Conservation (phyloP, 1,140 invertebrate species). For the Drosophila ironensis region DNA sequence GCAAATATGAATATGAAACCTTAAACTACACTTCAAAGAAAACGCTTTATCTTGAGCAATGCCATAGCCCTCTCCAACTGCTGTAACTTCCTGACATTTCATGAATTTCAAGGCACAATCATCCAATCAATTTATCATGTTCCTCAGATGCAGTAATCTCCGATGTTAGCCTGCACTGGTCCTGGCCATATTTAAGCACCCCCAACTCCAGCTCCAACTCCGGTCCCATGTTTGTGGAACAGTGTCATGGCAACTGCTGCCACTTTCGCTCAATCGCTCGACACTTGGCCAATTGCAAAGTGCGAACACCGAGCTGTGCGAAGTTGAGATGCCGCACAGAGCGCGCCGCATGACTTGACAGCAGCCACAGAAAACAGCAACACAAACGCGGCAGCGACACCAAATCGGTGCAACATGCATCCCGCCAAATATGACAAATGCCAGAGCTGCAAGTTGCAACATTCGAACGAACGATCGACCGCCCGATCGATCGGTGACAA, state of each 20-base stretch:
- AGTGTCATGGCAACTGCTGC: constrained; percentile 55
- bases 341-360: constrained; percentile 54
- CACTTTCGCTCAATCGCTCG: constrained; percentile 63
- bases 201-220: constrained; percentile 6
- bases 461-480: constrained; percentile 41
- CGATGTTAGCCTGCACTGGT: neutral
- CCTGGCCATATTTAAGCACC: neutral
- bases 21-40: too few relatives aligned
- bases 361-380: constrained; percentile 46
- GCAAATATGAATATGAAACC: neutral
- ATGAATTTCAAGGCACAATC: too few relatives aligned
- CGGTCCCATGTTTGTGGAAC: too few relatives aligned
- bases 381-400: constrained; percentile 41
- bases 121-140: too few relatives aligned
- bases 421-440: constrained; percentile 77
- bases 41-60: too few relatives aligned
- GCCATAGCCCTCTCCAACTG: too few relatives aligned
- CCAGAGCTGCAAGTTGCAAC: constrained; percentile 60
- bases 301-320: constrained; percentile 14
- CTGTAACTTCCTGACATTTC: too few relatives aligned
- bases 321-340: constrained; percentile 55
- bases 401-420: constrained; percentile 66
- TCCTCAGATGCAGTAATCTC: too few relatives aligned
- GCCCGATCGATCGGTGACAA: constrained; percentile 8
- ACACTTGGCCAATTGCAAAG: constrained; percentile 32